Evolutionary conservation across 2,797 vertebrate genomes (phyloP).

Genomic region (Thripadectes ignobilis): DNA sequence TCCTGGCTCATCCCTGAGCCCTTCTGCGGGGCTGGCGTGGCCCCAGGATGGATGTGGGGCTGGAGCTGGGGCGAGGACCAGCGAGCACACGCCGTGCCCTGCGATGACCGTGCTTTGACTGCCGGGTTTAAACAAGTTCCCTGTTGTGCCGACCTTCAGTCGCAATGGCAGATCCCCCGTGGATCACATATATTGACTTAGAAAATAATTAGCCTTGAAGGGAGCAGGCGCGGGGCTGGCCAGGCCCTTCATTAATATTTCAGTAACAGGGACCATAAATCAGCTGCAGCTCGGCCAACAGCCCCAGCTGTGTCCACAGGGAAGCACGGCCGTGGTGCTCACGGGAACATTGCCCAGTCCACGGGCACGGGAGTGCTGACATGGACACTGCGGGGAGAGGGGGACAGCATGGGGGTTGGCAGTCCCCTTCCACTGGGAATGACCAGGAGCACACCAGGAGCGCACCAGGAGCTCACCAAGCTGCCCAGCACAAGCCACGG

Average conservation of each 20-base stretch:
- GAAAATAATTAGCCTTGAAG: constrained; percentile 45
- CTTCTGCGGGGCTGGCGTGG: rapidly evolving
- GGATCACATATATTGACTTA: constrained; percentile 28
- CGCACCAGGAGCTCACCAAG: background rate
- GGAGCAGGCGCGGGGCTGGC: background rate
- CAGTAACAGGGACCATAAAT: constrained; percentile 29
- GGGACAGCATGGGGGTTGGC: background rate
- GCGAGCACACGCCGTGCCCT: background rate
- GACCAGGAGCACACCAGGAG: background rate
- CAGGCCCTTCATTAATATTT: background rate
- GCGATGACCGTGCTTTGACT: background rate
- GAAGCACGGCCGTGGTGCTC: background rate
- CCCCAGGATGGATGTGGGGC: background rate
- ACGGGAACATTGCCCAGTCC: background rate
- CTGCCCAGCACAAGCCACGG: background rate
- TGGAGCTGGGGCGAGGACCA: rapidly evolving
- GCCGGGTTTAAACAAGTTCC: background rate
- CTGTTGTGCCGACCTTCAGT: background rate
- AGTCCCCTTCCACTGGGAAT: background rate
- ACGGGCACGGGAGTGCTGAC: background rate
- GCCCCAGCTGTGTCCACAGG: background rate
- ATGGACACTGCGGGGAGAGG: background rate
- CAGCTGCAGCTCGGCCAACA: background rate
- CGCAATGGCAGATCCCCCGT: background rate
- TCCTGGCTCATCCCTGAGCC: background rate